These are phyloP conservation scores for Vespertilio murinus DNA, from an alignment of 2,797 vertebrate species.

Conservation along the genomic window DNA sequence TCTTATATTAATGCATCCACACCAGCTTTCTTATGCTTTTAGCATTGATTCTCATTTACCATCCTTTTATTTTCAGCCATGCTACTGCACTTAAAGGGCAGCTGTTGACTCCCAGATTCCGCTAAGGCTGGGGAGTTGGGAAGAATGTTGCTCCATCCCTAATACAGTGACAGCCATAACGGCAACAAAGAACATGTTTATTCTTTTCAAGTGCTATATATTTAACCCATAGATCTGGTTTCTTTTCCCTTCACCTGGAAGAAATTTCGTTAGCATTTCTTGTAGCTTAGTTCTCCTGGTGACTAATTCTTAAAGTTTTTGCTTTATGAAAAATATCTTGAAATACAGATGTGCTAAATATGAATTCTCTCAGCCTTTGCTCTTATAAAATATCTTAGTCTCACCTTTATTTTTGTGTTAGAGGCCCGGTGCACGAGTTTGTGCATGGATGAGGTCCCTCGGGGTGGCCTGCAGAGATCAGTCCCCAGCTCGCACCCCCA, in stretches of 20 bases:
- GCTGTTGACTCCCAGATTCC: not conserved
- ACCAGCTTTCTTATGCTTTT: not conserved
- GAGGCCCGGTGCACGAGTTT: too few species aligned
- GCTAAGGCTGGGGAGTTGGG: not conserved
- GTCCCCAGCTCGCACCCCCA: too few species aligned
- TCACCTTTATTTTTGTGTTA: not conserved
- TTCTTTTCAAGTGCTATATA: not conserved
- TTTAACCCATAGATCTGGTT: not conserved
- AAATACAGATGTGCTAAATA: not conserved
- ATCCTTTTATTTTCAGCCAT: not conserved
- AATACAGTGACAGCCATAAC: not conserved
- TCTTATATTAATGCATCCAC: not conserved
- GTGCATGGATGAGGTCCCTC: too few species aligned
- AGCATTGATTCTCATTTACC: not conserved
- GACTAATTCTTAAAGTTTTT: not conserved
- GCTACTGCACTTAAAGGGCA: not conserved
- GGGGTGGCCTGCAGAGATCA: too few species aligned
- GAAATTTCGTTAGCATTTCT: not conserved
- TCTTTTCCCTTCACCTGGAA: not conserved
- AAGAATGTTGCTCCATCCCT: not conserved
- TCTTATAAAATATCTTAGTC: not conserved
- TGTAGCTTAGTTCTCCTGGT: not conserved
- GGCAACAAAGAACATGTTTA: not conserved
- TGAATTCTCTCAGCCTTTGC: not conserved
- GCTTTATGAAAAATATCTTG: conserved; percentile 9